Evolutionary conservation across 23 tunicate species (phyloP), one percentile per base, ranked within the genome.

Genomic region (Trididemnum clinides): DNA sequence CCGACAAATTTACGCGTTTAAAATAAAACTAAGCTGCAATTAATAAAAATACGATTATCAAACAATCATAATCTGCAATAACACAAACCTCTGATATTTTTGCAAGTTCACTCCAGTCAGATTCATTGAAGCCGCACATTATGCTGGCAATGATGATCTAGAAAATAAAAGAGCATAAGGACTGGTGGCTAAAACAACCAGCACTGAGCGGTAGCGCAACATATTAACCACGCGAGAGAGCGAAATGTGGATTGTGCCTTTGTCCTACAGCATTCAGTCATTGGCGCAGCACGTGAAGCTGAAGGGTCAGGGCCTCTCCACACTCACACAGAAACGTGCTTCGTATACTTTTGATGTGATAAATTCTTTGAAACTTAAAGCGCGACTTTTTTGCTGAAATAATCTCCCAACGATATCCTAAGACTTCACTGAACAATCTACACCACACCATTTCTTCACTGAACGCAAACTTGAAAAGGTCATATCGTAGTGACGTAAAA

Each of bases 111-210:
- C 88, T 93, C 99, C 99, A 97, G 76, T 97, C 99, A 19, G 76
- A 75, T 77, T 97, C 90, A 50, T 33, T 82, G 63, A 51, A 92
- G 1, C 85, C 96, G 57, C 97, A 89, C 99, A 97, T 97, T 34
- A 97, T 97, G 51, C 97, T 92, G 7, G 99, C 95, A 35, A 97
- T 97, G 15, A 97, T 72, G 76, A 97, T 92, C 91, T 90, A 39
- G 10, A 65, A 71, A 70, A 29, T 10, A 69, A 6, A 6, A 7
- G 15, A 44, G 15, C 15, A 44, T 7, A 44, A 7, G 15, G 15
- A 44, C 10, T 7, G 10, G 54, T 44, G 54, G 54, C 54, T 10
- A 44, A 10, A 44, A 15, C 54, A 44, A 15, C 10, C 54, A 15
- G 15, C 15, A 44, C 15, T 44, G 10, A 5, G 30, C 21, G 30